Conservation (phyloP, 2,888 invertebrate species). For the Eristalinus sepulchralis region DNA sequence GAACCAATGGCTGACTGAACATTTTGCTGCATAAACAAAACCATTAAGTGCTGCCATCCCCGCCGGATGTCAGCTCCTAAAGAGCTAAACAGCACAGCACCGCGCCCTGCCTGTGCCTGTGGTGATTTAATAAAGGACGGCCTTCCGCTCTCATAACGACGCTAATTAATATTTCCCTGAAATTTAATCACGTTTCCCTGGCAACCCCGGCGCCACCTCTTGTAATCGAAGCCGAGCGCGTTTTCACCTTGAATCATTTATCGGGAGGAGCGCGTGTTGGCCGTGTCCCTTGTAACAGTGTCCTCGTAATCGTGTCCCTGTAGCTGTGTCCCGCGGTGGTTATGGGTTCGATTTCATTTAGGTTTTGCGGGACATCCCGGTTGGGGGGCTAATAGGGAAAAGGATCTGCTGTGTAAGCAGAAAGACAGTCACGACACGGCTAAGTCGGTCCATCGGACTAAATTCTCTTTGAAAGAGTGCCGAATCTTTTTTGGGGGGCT, state of each 20-base stretch:
- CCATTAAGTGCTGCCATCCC: conserved; percentile 9
- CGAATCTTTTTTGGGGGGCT: not conserved
- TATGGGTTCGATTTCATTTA: not conserved
- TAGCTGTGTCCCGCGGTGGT: not conserved
- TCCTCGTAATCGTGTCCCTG: not conserved
- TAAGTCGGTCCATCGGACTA: not conserved
- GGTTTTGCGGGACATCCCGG: not conserved
- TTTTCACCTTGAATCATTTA: conserved; percentile 19
- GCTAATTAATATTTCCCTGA: conserved; percentile 32
- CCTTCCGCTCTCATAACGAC: not conserved
- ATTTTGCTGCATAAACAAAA: conserved; percentile 26
- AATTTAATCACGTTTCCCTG: conserved; percentile 19
- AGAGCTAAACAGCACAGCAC: not conserved
- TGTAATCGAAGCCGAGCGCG: conserved; percentile 14
- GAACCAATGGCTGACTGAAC: not conserved
- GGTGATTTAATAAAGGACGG: conserved; percentile 16
- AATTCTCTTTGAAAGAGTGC: conserved; percentile 26
- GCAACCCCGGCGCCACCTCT: not conserved
- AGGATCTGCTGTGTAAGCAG: not conserved
- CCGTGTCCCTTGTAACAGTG: not conserved
- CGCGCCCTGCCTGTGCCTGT: not conserved
- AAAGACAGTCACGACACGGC: not conserved
- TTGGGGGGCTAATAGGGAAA: not conserved
- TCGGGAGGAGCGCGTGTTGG: not conserved
- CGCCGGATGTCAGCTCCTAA: not conserved